Evolutionary conservation across 2,797 vertebrate species (phyloP), one percentile per base, ranked within the genome.

Genomic region (Morelia viridis): DNA sequence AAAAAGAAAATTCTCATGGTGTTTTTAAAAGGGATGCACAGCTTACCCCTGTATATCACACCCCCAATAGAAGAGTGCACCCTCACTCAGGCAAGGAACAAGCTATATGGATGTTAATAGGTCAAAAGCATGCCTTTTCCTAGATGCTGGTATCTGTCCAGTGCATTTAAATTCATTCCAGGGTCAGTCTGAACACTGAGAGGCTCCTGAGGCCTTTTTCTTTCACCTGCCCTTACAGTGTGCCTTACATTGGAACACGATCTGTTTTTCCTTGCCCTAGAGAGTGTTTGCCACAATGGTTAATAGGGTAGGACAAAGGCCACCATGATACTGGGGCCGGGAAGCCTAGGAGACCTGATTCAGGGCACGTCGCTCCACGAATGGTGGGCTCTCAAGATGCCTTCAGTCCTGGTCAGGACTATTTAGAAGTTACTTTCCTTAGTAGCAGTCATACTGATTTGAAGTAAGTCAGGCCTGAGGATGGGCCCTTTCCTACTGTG

Each of bases 1-100:
- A 41, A 11, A 46, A 41, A 96, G 97, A 97, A 97, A 97, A 97
- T 96, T 97, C 97, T 97, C 97, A 97, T 96, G 95, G 96, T 90
- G 92, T 97, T 98, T 56, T 97, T 97, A 96, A 97, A 97, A 96
- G 95, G 96, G 96, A 96, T 53, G 50, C 50, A 53, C 6, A 24
- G 9, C 12, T 57, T n/a, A 22, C 50, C 50, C 94, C 94, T 96
- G 94, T 95, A 96, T 96, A 96, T 96, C 96, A 95, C 94, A 93
- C 93, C 96, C 96, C 96, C 96, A 94, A 95, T 96, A 97, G 97
- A 97, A 96, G 95, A 96, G 97, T 95, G 95, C 95, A 96, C 92
- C 96, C 96, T 92, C 94, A 94, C 97, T 97, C 96, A 97, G 96
- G 96, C 96, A 95, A 96, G 97, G 97, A 97, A 95, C 96, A 97